Evolutionary conservation across 2,797 vertebrate species (phyloP).

Genomic region (Gambusia yucatana): DNA sequence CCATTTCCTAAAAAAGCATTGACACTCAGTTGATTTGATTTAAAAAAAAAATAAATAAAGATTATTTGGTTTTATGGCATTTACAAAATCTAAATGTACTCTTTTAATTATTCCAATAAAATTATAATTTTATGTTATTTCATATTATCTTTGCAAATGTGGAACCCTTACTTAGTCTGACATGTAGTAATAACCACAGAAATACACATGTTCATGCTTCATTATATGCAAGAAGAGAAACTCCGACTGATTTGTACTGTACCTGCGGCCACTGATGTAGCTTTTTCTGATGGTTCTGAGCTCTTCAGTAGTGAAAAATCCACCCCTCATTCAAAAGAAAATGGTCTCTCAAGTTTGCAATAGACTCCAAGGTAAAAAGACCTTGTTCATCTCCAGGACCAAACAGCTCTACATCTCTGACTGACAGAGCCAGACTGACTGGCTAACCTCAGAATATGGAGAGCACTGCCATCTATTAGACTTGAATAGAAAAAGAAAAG

Average conservation of each 20-base stretch:
- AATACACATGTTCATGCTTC: slow-evolving; percentile 16
- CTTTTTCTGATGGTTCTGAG: slow-evolving; percentile 56
- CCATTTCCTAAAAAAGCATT: slow-evolving; percentile 17
- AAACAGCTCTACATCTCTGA: slow-evolving; percentile 47
- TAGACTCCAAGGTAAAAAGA: slow-evolving; percentile 35
- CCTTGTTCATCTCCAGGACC: slow-evolving; percentile 24
- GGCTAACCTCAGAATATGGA: slow-evolving; percentile 51
- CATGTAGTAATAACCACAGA: slow-evolving; percentile 29
- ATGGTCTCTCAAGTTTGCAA: slow-evolving; percentile 46
- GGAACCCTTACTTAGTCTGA: slow-evolving; percentile 19
- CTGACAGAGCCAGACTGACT: slow-evolving; percentile 44
- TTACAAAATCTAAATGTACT: not conserved
- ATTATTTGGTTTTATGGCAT: slow-evolving; percentile 6
- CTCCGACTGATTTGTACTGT: slow-evolving; percentile 60
- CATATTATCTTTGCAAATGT: not conserved
- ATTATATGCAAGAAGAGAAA: slow-evolving; percentile 32
- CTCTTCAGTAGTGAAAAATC: slow-evolving; percentile 57
- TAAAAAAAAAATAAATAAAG: not conserved
- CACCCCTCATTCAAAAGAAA: slow-evolving; percentile 52
- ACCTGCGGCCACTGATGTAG: slow-evolving; percentile 73
- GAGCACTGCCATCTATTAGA: slow-evolving; percentile 57
- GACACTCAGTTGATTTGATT: slow-evolving; percentile 8
- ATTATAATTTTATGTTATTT: slow-evolving; percentile 4
- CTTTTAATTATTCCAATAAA: not conserved
- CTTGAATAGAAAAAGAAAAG: slow-evolving; percentile 57